A percentile compares a stretch with the other conserved stretches of the same genome.
These are phyloP conservation scores for Muricea muricata DNA, from an alignment of 92 coral and sea anemone species.

Conservation along the genomic window DNA sequence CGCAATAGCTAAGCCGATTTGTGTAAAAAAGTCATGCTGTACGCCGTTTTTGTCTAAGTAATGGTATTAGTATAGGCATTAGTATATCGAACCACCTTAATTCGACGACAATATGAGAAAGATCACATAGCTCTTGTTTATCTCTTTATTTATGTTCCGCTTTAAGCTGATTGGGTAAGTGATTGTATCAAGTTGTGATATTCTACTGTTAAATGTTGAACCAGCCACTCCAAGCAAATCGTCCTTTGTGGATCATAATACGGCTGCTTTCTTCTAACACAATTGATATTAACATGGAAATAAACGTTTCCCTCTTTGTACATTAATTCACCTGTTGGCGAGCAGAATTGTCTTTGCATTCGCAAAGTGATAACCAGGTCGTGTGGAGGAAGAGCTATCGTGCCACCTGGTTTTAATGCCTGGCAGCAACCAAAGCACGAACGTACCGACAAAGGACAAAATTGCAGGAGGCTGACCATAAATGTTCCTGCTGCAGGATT, in stretches of 20 bases:
- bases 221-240: too few species aligned
- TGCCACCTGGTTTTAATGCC: conserved; percentile 48
- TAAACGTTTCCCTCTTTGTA: conserved; percentile 45
- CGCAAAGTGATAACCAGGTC: conserved; percentile 30
- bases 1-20: too few species aligned
- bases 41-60: too few species aligned
- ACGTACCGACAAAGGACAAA: conserved; percentile 40
- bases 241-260: too few species aligned
- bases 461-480: conserved; percentile 9
- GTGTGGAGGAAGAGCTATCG: conserved; percentile 19
- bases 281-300: too few species aligned
- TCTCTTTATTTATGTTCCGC: not conserved
- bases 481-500: not conserved
- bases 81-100: too few species aligned
- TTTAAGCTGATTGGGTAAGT: not conserved
- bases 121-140: not conserved
- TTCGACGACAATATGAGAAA: too few species aligned
- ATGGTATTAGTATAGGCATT: too few species aligned
- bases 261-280: too few species aligned
- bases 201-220: not conserved
- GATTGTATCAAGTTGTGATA: not conserved
- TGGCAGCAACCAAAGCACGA: conserved; percentile 39
- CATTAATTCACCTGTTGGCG: not conserved
- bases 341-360: conserved; percentile 26
- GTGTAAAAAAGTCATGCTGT: too few species aligned